Base-by-base conservation (phyloP, 2,888 invertebrate species). In the Stenurella melanura region DNA sequence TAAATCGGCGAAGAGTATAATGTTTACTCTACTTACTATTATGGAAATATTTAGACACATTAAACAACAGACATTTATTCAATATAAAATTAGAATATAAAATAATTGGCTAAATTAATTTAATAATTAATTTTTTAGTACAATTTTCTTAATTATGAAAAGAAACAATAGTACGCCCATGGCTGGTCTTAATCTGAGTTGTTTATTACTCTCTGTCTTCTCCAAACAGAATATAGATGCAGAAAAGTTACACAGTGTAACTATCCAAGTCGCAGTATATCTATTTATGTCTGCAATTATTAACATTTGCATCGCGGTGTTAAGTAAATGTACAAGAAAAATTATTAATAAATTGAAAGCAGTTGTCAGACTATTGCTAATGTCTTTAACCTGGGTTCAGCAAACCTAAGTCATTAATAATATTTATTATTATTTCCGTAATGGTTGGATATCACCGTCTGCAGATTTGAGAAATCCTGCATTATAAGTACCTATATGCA, bases 401-500 rank as follows among this genome's bases (percentile, higher is more conserved):
- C 61, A 61, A 61, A 61, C 34, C 30, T 26, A 30, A 21, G 17
- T n/a, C 34, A 61, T 61, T 61, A 61, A 61, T 61, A 34, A n/a
- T 30, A 58, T 30, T 26, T 34, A 18, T 30, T 30, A n/a, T 61
- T 30, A 61, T 30, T 30, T 61, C 30, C 17, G 26, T 61, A 26
- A 1, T 26, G 30, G 61, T 30, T n/a, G 61, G 11, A 26, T 26
- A 10, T 19, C 26, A 10, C 3, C 12, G 19, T 12, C 21, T 7
- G 61, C 1, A 21, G 4, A 30, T 34, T 61, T 61, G 30, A 70
- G 50, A 63, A 63, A 58, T 63, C n/a, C 15, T 54, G 7, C 42
- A 54, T 63, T 54, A 15, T 58, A 72, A 61, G 17, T 54, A 4
- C 26, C 6, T 26, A 26, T 54, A 63, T 56, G 72, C 72, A 61